A percentile compares a stretch with the other conserved stretches of the same genome.
Evolutionary conservation across 2,113 vertebrate species (phyloP).

Genomic region (Hypomesus transpacificus): DNA sequence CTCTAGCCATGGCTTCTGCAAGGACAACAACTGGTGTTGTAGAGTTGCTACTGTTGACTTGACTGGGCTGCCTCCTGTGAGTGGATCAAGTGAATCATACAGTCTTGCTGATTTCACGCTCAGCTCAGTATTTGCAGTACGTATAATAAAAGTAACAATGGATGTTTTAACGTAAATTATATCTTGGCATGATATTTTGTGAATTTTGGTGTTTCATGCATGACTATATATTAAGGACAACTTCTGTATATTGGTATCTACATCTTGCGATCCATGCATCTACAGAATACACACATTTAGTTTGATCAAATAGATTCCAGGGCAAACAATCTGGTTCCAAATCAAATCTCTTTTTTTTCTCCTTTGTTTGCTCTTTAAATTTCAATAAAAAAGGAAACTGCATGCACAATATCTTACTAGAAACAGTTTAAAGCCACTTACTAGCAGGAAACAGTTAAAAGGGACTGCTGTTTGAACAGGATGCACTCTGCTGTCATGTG

Average conservation of each 20-base stretch:
- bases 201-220: too few relatives aligned
- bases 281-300: not conserved
- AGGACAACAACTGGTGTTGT: slow-evolving; percentile 28
- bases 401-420: slow-evolving; percentile 35
- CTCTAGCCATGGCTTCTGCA: slow-evolving; percentile 30
- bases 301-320: not conserved
- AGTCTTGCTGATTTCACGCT: too few relatives aligned
- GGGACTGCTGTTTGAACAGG: slow-evolving; percentile 56
- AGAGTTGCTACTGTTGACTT: slow-evolving; percentile 27
- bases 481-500: slow-evolving; percentile 62
- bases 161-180: too few relatives aligned
- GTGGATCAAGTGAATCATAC: too few relatives aligned
- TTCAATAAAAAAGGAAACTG: slow-evolving; percentile 3
- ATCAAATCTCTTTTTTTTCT: not conserved
- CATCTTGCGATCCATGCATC: not conserved
- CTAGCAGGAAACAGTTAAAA: slow-evolving; percentile 52
- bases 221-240: not conserved
- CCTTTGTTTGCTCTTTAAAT: not conserved
- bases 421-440: slow-evolving; percentile 15
- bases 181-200: too few relatives aligned
- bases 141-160: too few relatives aligned
- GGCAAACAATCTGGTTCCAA: not conserved
- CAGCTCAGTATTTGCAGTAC: too few relatives aligned
- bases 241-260: not conserved
- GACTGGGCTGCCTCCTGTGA: not conserved